phyloP scores from a whole-genome alignment of 2,888 invertebrate genomes.

The Malthinus seriepunctatus region DNA sequence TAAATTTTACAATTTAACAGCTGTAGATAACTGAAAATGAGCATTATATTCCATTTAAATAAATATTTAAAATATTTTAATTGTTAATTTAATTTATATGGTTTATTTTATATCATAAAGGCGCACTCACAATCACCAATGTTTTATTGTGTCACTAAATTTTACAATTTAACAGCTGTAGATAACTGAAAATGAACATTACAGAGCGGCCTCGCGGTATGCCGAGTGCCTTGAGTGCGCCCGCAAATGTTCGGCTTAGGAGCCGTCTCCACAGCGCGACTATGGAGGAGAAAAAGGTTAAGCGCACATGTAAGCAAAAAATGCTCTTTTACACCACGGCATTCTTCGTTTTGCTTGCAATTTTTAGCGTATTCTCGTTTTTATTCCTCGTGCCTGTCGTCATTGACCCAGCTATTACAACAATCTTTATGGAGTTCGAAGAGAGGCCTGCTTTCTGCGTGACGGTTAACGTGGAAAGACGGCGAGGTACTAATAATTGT shows the following conservation, averaged over 20 bases:
- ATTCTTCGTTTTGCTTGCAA: conserved; percentile 88
- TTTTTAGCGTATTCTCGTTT: conserved; percentile 90
- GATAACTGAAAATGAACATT: too few relatives aligned
- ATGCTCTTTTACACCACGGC: conserved; percentile 91
- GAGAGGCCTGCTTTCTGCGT: conserved; percentile 81
- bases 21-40: too few relatives aligned
- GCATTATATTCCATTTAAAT: too few relatives aligned
- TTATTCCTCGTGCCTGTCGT: conserved; percentile 94
- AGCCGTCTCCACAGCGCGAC: conserved; percentile 46
- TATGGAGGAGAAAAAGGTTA: conserved; percentile 72
- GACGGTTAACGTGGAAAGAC: conserved; percentile 74
- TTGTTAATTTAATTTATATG: too few relatives aligned
- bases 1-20: too few relatives aligned
- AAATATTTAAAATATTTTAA: too few relatives aligned
- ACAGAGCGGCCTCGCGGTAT: conserved; percentile 34
- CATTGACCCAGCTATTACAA: conserved; percentile 92
- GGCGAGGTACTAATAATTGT: conserved; percentile 79
- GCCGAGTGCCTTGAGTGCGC: conserved; percentile 44
- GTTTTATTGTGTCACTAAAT: too few relatives aligned
- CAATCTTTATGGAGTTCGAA: conserved; percentile 92
- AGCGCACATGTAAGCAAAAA: conserved; percentile 82
- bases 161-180: too few relatives aligned
- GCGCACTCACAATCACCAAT: too few relatives aligned
- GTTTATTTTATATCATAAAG: too few relatives aligned
- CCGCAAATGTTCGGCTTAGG: conserved; percentile 53